A percentile compares a stretch with the other conserved stretches of the same genome.
Evolutionary conservation across 2,888 invertebrate species (phyloP).

Genomic region (Brachypalpus laphriformis): DNA sequence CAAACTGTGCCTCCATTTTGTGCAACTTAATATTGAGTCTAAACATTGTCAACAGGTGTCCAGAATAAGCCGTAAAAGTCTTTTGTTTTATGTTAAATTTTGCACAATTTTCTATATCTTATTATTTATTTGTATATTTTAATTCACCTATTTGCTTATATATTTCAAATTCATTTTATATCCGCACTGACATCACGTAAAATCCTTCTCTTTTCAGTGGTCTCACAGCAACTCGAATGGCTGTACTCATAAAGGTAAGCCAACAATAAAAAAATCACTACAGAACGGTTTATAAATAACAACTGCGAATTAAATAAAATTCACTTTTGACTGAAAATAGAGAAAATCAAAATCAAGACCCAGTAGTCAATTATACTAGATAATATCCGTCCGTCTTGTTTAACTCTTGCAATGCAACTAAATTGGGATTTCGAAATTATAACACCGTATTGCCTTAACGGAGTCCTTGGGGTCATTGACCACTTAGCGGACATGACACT

Average conservation of each 20-base stretch:
- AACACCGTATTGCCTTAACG: slow-evolving; percentile 64
- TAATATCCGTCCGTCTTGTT: slow-evolving; percentile 69
- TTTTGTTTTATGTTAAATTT: too few species aligned
- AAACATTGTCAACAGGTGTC: too few species aligned
- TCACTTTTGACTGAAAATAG: not conserved
- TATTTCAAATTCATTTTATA: slow-evolving; percentile 51
- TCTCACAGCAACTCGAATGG: slow-evolving; percentile 42
- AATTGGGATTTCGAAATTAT: not conserved
- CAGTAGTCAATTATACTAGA: slow-evolving; percentile 61
- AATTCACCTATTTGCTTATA: not conserved
- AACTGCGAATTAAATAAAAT: not conserved
- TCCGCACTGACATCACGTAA: too few species aligned
- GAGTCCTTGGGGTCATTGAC: slow-evolving; percentile 42
- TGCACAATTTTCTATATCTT: too few species aligned
- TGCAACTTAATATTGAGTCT: too few species aligned
- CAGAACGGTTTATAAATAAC: not conserved
- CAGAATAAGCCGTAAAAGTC: too few species aligned
- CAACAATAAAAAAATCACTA: not conserved
- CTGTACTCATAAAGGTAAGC: slow-evolving; percentile 70
- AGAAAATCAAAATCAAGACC: slow-evolving; percentile 35
- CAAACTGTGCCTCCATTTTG: too few species aligned
- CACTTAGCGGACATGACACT: slow-evolving; percentile 10
- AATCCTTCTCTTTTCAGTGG: not conserved
- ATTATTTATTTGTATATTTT: too few species aligned
- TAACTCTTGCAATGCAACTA: slow-evolving; percentile 57